Evolutionary conservation across 2,797 vertebrate genomes (phyloP).

Genomic region (Hyperoplus lanceolatus): DNA sequence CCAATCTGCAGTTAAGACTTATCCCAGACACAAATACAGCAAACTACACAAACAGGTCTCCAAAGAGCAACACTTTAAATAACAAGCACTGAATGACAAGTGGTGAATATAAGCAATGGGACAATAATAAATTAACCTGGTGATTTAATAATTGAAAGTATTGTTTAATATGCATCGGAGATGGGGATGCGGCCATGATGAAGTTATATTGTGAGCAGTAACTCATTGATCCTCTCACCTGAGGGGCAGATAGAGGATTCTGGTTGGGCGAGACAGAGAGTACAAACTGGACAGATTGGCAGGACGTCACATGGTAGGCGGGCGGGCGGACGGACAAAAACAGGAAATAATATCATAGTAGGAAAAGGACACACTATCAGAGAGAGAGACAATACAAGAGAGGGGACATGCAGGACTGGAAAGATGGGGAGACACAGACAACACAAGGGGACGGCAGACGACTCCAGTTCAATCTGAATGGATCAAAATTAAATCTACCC

Average conservation of each 20-base stretch:
- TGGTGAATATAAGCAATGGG: background rate
- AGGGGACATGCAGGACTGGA: slow-evolving; percentile 35
- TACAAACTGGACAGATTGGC: slow-evolving; percentile 71
- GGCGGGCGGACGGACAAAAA: slow-evolving; percentile 45
- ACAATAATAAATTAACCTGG: background rate
- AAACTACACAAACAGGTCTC: slow-evolving; percentile 20
- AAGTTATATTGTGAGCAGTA: slow-evolving; percentile 35
- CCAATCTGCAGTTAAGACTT: slow-evolving; percentile 54
- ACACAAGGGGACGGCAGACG: slow-evolving; percentile 4
- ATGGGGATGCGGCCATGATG: background rate
- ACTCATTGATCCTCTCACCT: slow-evolving; percentile 78
- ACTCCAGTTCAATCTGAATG: background rate
- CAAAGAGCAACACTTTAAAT: background rate
- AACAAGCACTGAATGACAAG: background rate
- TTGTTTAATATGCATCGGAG: slow-evolving; percentile 16
- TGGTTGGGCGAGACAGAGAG: slow-evolving; percentile 67
- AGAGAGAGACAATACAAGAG: slow-evolving; percentile 43
- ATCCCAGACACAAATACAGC: slow-evolving; percentile 39
- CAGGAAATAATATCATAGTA: slow-evolving; percentile 48
- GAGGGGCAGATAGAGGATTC: slow-evolving; percentile 76
- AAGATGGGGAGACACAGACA: slow-evolving; percentile 28
- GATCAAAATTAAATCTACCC: background rate
- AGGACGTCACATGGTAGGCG: slow-evolving; percentile 52
- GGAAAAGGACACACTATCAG: slow-evolving; percentile 40
- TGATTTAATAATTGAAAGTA: slow-evolving; percentile 10